Percentiles rank a stretch among this genome's conserved stretches.
Conservation (phyloP, 2,797 vertebrate genomes). For the Agapornis canus region DNA sequence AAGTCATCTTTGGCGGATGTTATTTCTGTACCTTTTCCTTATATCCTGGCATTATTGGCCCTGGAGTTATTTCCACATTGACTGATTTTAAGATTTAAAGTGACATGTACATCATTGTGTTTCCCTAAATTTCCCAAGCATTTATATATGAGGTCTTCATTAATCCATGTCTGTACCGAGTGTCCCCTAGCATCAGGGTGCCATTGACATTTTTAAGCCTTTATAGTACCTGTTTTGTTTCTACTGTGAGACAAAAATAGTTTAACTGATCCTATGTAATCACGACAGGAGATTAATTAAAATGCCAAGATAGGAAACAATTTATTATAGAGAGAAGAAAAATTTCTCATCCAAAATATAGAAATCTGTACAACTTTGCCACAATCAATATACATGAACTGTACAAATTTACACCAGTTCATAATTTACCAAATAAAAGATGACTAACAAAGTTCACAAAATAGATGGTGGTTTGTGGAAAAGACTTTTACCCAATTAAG, state of each 20-base stretch:
- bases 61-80: constrained; percentile 70
- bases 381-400: constrained; percentile 99
- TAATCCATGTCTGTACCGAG: constrained; percentile 47
- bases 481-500: constrained; percentile 87
- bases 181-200: constrained; percentile 60
- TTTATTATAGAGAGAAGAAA: constrained; percentile 99
- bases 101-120: constrained; percentile 41
- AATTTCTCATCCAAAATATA: constrained; percentile 99
- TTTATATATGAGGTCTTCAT: constrained; percentile 49
- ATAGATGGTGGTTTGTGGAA: constrained; percentile 89
- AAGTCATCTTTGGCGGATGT: constrained; percentile 70
- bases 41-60: constrained; percentile 68
- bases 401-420: constrained; percentile 99
- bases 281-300: constrained; percentile 86
- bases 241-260: constrained; percentile 67
- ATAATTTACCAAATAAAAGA: constrained; percentile 98
- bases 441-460: constrained; percentile 99
- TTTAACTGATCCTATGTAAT: constrained; percentile 76
- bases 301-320: constrained; percentile 99
- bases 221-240: constrained; percentile 46
- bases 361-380: constrained; percentile 99
- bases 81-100: constrained; percentile 49
- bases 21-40: constrained; percentile 73
- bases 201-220: constrained; percentile 47
- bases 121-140: constrained; percentile 50